Percentiles rank a stretch among this genome's conserved stretches.
These are phyloP conservation scores for Morpho deidamia DNA, from an alignment of 2,888 invertebrate genomes.

Conservation along the genomic window DNA sequence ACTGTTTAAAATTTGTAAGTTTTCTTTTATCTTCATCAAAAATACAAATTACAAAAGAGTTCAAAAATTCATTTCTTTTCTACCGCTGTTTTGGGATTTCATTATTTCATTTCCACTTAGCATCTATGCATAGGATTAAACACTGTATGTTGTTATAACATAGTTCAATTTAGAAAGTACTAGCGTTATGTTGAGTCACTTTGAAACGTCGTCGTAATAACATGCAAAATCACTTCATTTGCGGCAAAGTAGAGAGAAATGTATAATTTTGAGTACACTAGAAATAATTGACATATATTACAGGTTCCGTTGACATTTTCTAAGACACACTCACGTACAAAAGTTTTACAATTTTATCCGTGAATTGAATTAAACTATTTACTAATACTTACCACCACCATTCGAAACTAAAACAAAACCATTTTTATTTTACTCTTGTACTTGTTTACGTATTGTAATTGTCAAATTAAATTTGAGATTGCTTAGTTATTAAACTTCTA, in stretches of 20 bases:
- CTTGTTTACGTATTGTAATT: no score
- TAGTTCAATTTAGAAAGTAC: neutral
- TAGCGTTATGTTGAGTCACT: constrained; percentile 3
- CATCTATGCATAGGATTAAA: neutral
- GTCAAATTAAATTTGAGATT: no score
- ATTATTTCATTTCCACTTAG: constrained; percentile 15
- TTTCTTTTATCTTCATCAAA: no score
- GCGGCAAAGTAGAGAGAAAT: constrained; percentile 28
- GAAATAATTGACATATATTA: constrained; percentile 21
- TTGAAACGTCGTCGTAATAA: constrained; percentile 25
- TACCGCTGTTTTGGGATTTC: neutral
- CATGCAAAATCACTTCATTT: constrained; percentile 55
- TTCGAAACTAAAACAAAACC: no score
- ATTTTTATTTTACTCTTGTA: no score
- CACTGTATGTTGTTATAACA: neutral
- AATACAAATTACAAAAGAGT: neutral
- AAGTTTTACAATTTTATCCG: neutral
- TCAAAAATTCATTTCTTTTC: constrained; percentile 3
- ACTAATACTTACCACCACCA: no score
- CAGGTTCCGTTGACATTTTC: constrained; percentile 1
- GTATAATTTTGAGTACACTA: constrained; percentile 21
- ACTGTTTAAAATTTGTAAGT: no score
- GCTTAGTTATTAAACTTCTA: no score
- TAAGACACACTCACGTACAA: neutral
- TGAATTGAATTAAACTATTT: no score